phyloP scores from a whole-genome alignment of 1,140 invertebrate species.

The Chrysopa pallens region DNA sequence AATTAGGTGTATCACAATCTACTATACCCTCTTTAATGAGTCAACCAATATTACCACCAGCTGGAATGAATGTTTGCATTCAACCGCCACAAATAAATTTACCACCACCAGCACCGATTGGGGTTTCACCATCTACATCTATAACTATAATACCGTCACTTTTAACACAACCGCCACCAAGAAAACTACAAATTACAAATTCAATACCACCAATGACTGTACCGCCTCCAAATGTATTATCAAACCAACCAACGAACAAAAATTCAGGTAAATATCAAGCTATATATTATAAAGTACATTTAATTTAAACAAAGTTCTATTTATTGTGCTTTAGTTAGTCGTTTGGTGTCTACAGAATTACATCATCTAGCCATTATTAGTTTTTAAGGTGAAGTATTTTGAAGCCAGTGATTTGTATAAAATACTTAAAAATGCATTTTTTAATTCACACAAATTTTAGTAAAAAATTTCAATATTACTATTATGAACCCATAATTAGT shows the following conservation, averaged over 20 bases:
- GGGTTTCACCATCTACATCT: conserved; percentile 13
- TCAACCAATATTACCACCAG: conserved; percentile 22
- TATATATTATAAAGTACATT: neutral
- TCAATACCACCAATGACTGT: conserved; percentile 13
- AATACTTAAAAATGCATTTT: no score
- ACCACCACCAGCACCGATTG: neutral
- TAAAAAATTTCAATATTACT: no score
- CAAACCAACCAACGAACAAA: neutral
- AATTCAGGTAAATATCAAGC: neutral
- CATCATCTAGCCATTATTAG: no score
- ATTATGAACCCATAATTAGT: no score
- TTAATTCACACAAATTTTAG: no score
- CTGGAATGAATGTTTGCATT: conserved; percentile 19
- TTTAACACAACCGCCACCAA: conserved; percentile 14
- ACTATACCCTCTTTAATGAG: conserved; percentile 20
- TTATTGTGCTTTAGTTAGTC: no score
- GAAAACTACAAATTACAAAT: conserved; percentile 16
- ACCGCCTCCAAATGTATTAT: conserved; percentile 14
- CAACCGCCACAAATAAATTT: neutral
- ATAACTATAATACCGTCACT: conserved; percentile 22
- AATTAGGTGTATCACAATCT: conserved; percentile 15
- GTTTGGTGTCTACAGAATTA: no score
- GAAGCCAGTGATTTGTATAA: no score
- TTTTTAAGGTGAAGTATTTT: no score
- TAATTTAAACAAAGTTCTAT: no score